These are phyloP conservation scores for Miichthys miiuy DNA, from an alignment of 2,797 vertebrate genomes.

Conservation along the genomic window DNA sequence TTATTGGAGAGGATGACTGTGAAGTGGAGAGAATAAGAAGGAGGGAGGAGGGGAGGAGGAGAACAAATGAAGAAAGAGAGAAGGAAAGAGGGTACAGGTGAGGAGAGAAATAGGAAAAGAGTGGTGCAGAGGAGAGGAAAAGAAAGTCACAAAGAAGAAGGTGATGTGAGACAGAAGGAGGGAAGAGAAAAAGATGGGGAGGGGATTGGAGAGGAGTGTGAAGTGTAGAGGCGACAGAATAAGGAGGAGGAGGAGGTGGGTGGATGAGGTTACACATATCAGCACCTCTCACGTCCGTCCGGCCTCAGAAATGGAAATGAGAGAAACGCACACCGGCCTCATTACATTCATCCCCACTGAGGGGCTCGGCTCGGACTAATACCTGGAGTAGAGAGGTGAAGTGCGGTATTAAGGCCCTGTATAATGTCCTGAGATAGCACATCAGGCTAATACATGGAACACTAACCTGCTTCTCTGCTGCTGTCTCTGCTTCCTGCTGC, in stretches of 20 bases:
- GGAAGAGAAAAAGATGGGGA: background rate
- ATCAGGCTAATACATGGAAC: constrained; percentile 51
- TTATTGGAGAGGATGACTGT: too few species aligned
- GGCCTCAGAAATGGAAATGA: constrained; percentile 60
- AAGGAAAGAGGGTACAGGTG: background rate
- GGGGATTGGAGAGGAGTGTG: background rate
- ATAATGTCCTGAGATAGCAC: constrained; percentile 62
- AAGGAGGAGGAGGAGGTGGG: background rate
- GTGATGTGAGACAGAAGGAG: too few species aligned
- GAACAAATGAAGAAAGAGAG: background rate
- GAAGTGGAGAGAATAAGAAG: too few species aligned
- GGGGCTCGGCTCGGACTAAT: constrained; percentile 57
- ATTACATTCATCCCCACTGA: constrained; percentile 50
- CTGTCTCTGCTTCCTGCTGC: constrained; percentile 53
- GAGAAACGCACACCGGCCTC: constrained; percentile 36
- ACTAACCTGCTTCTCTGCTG: constrained; percentile 69
- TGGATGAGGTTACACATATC: constrained; percentile 47
- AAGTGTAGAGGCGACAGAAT: too few species aligned
- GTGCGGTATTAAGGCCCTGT: constrained; percentile 45
- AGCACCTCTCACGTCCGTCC: constrained; percentile 25
- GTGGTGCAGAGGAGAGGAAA: too few species aligned
- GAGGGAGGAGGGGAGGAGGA: background rate
- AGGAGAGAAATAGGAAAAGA: background rate
- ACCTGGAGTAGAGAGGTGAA: constrained; percentile 56
- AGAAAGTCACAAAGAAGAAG: background rate